These are phyloP conservation scores for Himantopus leucocephalus DNA, from an alignment of 2,113 vertebrate genomes.

Conservation along the genomic window DNA sequence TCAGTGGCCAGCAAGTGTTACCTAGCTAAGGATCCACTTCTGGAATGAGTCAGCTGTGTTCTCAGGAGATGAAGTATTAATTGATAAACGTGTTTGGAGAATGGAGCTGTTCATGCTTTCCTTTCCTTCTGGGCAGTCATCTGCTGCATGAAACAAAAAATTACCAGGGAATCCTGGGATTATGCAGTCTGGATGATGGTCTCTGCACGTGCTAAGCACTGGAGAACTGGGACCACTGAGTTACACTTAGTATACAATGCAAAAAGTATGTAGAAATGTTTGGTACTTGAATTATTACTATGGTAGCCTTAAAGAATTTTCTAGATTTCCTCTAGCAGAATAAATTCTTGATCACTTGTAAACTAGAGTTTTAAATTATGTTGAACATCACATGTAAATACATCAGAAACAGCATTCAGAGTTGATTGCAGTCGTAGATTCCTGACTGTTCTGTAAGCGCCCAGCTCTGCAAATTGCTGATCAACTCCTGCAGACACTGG, in stretches of 20 bases:
- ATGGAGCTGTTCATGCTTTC: neutral
- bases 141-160: neutral
- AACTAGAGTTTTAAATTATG: neutral
- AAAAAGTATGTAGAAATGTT: neutral
- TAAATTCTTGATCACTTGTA: neutral
- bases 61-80: neutral
- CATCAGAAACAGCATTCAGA: neutral
- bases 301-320: neutral
- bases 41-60: neutral
- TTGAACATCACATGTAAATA: neutral
- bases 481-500: neutral
- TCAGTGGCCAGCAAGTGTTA: neutral
- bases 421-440: neutral
- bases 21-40: neutral
- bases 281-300: neutral
- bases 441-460: fast-evolving
- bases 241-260: neutral
- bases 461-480: neutral
- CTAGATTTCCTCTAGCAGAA: neutral
- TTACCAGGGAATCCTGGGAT: neutral
- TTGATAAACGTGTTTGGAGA: neutral
- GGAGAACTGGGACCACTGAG: neutral
- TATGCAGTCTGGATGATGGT: neutral
- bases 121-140: neutral
- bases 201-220: neutral